Evolutionary conservation across 2,797 vertebrate species (phyloP).

Genomic region (Spinibarbus caldwelli): DNA sequence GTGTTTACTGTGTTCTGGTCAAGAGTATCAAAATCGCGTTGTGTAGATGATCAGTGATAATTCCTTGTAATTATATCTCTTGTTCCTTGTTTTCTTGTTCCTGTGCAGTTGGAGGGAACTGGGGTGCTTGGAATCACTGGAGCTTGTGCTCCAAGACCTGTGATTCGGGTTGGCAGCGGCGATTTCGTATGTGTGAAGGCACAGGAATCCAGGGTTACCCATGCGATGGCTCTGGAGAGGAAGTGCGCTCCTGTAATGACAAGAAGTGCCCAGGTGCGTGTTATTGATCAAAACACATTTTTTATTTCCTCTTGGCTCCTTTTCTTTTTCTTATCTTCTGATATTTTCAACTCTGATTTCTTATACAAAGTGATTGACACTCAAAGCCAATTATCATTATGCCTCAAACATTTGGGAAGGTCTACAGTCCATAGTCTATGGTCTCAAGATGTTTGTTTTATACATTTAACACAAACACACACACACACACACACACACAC

Average conservation of each 20-base stretch:
- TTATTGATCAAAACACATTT: background rate
- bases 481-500: too few relatives aligned
- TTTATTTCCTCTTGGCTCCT: too few relatives aligned
- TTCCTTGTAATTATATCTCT: background rate
- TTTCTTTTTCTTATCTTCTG: background rate
- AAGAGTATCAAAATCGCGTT: too few relatives aligned
- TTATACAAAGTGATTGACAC: background rate
- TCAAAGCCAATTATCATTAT: background rate
- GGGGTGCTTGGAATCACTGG: constrained; percentile 97
- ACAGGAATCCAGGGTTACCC: constrained; percentile 87
- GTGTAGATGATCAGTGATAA: background rate
- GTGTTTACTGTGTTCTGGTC: background rate
- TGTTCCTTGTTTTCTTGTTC: background rate
- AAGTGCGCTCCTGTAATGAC: constrained; percentile 94
- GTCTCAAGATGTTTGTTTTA: too few relatives aligned
- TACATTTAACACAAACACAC: too few relatives aligned
- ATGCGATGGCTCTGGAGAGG: constrained; percentile 93
- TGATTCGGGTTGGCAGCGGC: constrained; percentile 94
- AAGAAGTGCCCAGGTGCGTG: constrained; percentile 94
- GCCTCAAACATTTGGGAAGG: background rate
- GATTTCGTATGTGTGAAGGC: constrained; percentile 94
- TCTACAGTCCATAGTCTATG: background rate
- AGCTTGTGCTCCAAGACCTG: constrained; percentile 96
- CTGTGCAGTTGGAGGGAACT: constrained; percentile 85
- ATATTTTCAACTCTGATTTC: background rate